Evolutionary conservation across 2,113 vertebrate genomes (phyloP).

Genomic region (Rhagologus leucostigma): DNA sequence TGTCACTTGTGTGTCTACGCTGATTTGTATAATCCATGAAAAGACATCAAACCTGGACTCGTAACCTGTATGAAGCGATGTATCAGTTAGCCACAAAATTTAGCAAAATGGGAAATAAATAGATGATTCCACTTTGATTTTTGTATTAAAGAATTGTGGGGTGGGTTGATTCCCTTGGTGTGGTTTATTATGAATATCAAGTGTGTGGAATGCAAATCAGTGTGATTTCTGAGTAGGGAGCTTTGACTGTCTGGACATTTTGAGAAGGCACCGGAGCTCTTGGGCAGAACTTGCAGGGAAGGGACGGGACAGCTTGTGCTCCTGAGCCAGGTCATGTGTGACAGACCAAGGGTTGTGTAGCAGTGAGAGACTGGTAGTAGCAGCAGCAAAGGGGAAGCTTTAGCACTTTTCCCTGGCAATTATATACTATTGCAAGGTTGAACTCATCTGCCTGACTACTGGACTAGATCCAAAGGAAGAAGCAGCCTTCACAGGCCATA

Average conservation of each 20-base stretch:
- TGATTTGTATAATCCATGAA: not conserved
- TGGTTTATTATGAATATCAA: not conserved
- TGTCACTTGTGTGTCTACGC: not conserved
- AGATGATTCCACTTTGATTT: not conserved
- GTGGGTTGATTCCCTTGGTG: not conserved
- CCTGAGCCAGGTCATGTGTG: accelerated
- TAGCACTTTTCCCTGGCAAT: not conserved
- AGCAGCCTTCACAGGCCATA: not conserved
- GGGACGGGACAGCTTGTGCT: not conserved
- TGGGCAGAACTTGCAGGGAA: not conserved
- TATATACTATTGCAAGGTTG: not conserved
- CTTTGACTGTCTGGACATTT: not conserved
- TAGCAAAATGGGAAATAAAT: not conserved
- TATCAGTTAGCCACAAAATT: not conserved
- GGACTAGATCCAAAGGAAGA: not conserved
- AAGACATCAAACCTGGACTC: not conserved
- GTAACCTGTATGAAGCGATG: accelerated
- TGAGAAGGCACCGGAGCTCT: not conserved
- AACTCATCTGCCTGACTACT: not conserved
- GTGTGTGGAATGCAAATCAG: not conserved
- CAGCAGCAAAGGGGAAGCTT: not conserved
- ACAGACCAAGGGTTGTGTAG: accelerated
- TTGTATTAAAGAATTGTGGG: not conserved
- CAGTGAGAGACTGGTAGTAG: not conserved
- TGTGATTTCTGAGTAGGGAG: not conserved